Conservation (phyloP, 1,140 invertebrate species). For the Ectropis grisescens region DNA sequence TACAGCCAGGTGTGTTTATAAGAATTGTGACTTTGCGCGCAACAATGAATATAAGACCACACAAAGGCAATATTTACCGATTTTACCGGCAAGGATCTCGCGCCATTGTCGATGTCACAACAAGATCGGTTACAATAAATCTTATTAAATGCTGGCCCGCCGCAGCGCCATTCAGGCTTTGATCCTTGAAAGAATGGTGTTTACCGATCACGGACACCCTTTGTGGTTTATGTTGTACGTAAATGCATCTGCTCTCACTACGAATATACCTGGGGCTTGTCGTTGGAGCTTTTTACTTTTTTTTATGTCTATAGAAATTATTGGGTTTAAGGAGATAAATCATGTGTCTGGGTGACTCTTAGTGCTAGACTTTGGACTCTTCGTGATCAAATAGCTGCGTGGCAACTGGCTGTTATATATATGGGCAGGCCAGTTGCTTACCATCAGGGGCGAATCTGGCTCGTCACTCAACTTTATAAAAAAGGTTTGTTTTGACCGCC, state of each 20-base stretch:
- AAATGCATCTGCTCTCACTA: conserved; percentile 31
- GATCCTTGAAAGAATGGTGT: conserved; percentile 35
- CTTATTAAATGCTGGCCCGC: conserved; percentile 50
- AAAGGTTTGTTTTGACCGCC: too few relatives aligned
- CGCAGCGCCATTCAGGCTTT: conserved; percentile 42
- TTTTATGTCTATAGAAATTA: too few relatives aligned
- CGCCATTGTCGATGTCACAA: conserved; percentile 58
- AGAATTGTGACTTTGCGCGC: conserved; percentile 41
- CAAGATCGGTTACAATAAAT: conserved; percentile 66
- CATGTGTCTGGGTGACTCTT: too few relatives aligned
- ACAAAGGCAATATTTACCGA: conserved; percentile 42
- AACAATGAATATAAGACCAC: conserved; percentile 38
- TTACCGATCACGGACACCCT: conserved; percentile 34
- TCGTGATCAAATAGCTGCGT: too few relatives aligned
- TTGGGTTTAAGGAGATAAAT: too few relatives aligned
- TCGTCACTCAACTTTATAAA: too few relatives aligned
- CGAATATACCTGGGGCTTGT: too few relatives aligned
- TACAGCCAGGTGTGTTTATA: conserved; percentile 33
- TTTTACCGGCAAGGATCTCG: conserved; percentile 35
- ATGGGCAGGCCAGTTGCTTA: too few relatives aligned
- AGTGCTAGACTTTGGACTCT: too few relatives aligned
- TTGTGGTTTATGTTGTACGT: conserved; percentile 33
- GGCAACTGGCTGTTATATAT: too few relatives aligned
- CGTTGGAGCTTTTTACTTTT: too few relatives aligned
- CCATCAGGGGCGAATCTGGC: too few relatives aligned